These are phyloP conservation scores for Geococcyx californianus DNA, from an alignment of 2,113 vertebrate genomes.

Conservation along the genomic window DNA sequence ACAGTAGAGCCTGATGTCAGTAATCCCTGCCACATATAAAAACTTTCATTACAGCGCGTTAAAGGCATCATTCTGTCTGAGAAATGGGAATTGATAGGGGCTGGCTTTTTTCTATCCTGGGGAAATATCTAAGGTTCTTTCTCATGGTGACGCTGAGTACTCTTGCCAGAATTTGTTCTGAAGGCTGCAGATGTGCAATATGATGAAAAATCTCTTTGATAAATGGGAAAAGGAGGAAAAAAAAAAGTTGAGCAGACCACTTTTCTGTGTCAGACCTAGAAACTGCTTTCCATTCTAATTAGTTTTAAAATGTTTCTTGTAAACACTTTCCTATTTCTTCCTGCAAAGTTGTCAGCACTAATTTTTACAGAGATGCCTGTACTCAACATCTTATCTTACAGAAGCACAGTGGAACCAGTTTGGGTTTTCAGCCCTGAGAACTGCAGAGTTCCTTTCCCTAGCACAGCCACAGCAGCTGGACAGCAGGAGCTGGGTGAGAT, in stretches of 20 bases:
- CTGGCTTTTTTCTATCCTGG: constrained; percentile 15
- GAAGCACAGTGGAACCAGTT: not conserved
- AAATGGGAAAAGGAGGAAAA: constrained; percentile 18
- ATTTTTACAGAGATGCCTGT: not conserved
- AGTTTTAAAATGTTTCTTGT: not conserved
- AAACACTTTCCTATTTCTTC: constrained; percentile 7
- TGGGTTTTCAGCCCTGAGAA: not conserved
- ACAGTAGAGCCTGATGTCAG: constrained; percentile 47
- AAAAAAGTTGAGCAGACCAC: not conserved
- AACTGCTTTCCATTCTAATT: constrained; percentile 33
- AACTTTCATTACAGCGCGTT: constrained; percentile 66
- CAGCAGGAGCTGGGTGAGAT: not conserved
- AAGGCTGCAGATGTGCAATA: constrained; percentile 50
- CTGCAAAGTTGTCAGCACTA: not conserved
- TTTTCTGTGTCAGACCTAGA: not conserved
- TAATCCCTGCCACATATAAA: constrained; percentile 66
- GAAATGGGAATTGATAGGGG: constrained; percentile 63
- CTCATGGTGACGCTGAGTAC: not conserved
- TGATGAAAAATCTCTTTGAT: constrained; percentile 67
- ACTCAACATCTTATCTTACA: not conserved
- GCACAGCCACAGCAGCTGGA: not conserved
- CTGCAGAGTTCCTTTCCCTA: not conserved
- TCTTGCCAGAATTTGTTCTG: constrained; percentile 55
- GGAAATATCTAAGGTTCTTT: constrained; percentile 26
- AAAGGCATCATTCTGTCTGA: constrained; percentile 62